Evolutionary conservation across 2,888 invertebrate genomes (phyloP).

Genomic region (Tethea ocularis): DNA sequence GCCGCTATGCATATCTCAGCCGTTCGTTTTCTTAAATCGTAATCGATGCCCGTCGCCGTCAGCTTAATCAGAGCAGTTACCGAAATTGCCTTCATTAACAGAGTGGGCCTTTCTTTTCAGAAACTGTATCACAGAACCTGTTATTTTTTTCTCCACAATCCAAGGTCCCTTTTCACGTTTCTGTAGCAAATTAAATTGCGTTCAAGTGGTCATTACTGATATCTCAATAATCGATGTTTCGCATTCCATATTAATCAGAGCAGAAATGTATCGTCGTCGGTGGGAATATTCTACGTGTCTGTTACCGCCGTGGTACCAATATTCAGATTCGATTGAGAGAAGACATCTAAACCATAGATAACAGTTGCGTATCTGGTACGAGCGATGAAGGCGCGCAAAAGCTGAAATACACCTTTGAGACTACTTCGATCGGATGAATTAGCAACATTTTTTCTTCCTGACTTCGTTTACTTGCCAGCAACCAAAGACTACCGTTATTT

Average conservation of each 20-base stretch:
- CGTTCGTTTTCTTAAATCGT: conserved; percentile 45
- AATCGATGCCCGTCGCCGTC: conserved; percentile 59
- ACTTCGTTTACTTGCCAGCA: no score
- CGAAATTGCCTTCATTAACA: conserved; percentile 72
- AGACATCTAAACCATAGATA: not conserved
- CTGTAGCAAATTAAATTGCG: conserved; percentile 56
- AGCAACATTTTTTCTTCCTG: no score
- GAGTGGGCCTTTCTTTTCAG: conserved; percentile 56
- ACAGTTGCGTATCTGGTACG: not conserved
- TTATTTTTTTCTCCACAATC: conserved; percentile 59
- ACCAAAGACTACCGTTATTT: no score
- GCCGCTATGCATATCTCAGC: conserved; percentile 28
- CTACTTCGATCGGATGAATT: no score
- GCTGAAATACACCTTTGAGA: no score
- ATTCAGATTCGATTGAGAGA: not conserved
- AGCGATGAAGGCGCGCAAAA: conserved; percentile 14
- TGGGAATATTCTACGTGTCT: not conserved
- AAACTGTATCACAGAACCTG: conserved; percentile 65
- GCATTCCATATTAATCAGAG: conserved; percentile 7
- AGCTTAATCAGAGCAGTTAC: conserved; percentile 64
- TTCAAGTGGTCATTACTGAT: conserved; percentile 26
- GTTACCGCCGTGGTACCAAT: not conserved
- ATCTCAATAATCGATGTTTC: conserved; percentile 10
- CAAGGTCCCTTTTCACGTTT: conserved; percentile 52
- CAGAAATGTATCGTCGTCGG: not conserved